A percentile compares a stretch with the other conserved stretches of the same genome.
Evolutionary conservation across 2,888 invertebrate genomes (phyloP).

Genomic region (Hofmannophila pseudospretella): DNA sequence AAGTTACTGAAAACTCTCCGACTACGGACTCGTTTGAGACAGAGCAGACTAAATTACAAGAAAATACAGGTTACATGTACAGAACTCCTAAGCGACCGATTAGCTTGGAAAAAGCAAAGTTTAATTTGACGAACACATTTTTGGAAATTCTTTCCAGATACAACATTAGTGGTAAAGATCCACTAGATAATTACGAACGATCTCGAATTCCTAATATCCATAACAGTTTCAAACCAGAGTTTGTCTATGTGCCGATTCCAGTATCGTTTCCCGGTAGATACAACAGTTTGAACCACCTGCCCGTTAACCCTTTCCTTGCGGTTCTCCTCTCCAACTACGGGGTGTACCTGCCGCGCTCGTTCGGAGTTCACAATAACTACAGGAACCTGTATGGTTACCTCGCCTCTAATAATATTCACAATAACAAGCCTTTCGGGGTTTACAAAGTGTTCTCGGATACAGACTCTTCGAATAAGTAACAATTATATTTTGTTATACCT

Average conservation of each 20-base stretch:
- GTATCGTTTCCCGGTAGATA: constrained; percentile 37
- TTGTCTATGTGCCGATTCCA: constrained; percentile 22
- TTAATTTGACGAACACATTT: constrained; percentile 28
- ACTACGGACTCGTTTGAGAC: constrained; percentile 9
- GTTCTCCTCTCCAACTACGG: constrained; percentile 81
- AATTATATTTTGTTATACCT: too few species aligned
- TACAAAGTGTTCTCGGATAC: constrained; percentile 75
- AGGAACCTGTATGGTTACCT: constrained; percentile 79
- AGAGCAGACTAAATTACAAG: constrained; percentile 11
- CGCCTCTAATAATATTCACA: constrained; percentile 81
- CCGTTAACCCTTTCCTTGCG: constrained; percentile 78
- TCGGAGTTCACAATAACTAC: constrained; percentile 48
- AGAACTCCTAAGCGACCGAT: constrained; percentile 1
- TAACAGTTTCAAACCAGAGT: constrained; percentile 17
- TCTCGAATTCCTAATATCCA: constrained; percentile 32
- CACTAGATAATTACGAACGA: constrained; percentile 46
- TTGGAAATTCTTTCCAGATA: constrained; percentile 46
- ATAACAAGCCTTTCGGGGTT: constrained; percentile 80
- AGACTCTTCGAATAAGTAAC: constrained; percentile 34
- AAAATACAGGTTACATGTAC: constrained; percentile 11
- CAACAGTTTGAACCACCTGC: constrained; percentile 76
- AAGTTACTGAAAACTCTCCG: constrained; percentile 33
- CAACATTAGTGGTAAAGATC: constrained; percentile 44
- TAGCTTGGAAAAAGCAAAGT: neutral
- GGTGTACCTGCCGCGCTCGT: constrained; percentile 67